Evolutionary conservation across 2,888 invertebrate species (phyloP), one percentile per base, ranked within the genome.

Genomic region (Apotomis turbidana): DNA sequence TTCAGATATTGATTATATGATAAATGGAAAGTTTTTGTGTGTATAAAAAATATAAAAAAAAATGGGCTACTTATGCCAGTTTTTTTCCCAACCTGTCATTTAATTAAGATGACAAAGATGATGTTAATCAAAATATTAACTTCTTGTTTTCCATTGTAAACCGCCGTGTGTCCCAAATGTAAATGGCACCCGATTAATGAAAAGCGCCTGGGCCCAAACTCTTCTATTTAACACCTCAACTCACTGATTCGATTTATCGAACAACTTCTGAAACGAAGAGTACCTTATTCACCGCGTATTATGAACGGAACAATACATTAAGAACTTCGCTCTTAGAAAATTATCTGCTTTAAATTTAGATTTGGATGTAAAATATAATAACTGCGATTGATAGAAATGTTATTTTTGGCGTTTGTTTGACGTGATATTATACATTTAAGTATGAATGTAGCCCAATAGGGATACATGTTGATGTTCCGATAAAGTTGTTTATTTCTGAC

Each of bases 221-320:
- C 81, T 83, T 84, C 77, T 83, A 83, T 81, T 86, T 87, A 85
- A 85, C 85, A 85, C 83, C 80, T 85, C 83, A 83, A 83, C 83
- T 82, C 82, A 83, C 82, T 84, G 77, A 85, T 84, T 80, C 82
- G 79, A 86, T 86, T 86, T 84, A 85, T 86, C 79, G 82, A 77
- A 79, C 67, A 74, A 73, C 74, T 77, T 75, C 59, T 13, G 67
- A 41, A 71, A 71, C 52, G 71, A 68, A 68, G 71, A 61, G 78
- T 79, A 78, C 78, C 74, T 78, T 81, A 79, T 78, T 77, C 78
- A 76, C 70, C 46, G 52, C 60, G 73, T 46, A 63, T 70, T 66
- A 73, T 73, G 54, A 64, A 51, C 38, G 55, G 63, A 71, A 71
- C 71, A 71, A 68, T 71, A 71, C 67, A 62, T 67, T 57, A 41